Evolutionary conservation across 2,888 invertebrate genomes (phyloP), one percentile per base, ranked within the genome.

Genomic region (Tachina lurida): DNA sequence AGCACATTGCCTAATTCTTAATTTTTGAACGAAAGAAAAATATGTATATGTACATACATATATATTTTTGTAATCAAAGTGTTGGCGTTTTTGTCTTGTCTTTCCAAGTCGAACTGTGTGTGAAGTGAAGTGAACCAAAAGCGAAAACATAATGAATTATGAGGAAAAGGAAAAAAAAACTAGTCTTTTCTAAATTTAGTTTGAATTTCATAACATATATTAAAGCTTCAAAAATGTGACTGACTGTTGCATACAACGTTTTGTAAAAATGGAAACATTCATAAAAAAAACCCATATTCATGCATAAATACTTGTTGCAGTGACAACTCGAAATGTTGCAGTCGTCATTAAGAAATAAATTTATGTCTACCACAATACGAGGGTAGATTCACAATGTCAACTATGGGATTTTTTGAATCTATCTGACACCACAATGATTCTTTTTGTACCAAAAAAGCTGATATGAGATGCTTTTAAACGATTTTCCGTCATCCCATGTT

Each of bases 161-260:
- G 68, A 62, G 17, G 78, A 70, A 49, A 31, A 77, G 13, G 47
- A 12, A 70, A 78, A 58, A 12, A 70, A 78, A 76, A 83, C 77
- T 77, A 17, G 82, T 71, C 41, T 83, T 74, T 73, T 74, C 74
- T 84, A 56, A 78, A 74, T 70, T 67, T 39, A 83, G 65, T 73
- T 31, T 47, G 19, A 54, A 60, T 70, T 65, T 54, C 17, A 62
- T 70, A 76, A 76, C 76, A 73, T 74, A 73, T 73, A 62, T 39
- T 47, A 52, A 68, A 62, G 67, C 60, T 43, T 47, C 31, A 31
- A 31, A 56, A 73, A 58, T 65, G 41, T 43, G 41, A 54, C 49
- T 68, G 41, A 10, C 22, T 80, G 31, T 63, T 54, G 71, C 54
- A 19, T n/a, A 47, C 39, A 63, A 56, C 19, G 31, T 45, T 71